A percentile compares a stretch with the other conserved stretches of the same genome.
These are phyloP conservation scores for Phodopus roborovskii DNA, from an alignment of 2,113 vertebrate species.

Conservation along the genomic window DNA sequence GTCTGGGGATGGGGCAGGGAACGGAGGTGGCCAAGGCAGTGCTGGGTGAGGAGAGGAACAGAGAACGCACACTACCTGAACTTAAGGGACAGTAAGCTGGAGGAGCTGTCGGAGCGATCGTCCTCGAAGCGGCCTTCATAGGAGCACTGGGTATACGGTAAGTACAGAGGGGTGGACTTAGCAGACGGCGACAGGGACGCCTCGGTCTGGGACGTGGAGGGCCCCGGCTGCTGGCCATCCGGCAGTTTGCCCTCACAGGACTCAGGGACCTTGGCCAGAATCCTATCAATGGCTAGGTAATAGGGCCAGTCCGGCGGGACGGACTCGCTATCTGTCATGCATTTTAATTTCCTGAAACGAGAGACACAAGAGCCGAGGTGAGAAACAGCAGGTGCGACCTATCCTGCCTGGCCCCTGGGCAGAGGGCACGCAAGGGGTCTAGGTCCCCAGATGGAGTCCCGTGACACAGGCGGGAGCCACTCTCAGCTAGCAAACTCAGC, in stretches of 20 bases:
- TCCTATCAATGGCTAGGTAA: conserved; percentile 96
- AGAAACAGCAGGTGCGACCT: conserved; percentile 53
- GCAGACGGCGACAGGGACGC: conserved; percentile 89
- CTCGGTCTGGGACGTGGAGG: conserved; percentile 93
- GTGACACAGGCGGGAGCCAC: not conserved
- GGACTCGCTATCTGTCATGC: conserved; percentile 89
- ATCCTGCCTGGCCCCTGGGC: not conserved
- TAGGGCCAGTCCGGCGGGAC: conserved; percentile 96
- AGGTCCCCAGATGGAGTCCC: not conserved
- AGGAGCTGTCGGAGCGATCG: conserved; percentile 89
- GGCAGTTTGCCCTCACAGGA: conserved; percentile 90
- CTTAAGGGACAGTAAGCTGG: conserved; percentile 90
- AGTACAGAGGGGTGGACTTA: conserved; percentile 91
- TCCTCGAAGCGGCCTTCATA: conserved; percentile 95
- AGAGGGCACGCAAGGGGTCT: not conserved
- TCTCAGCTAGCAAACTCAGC: not conserved
- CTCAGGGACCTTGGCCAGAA: conserved; percentile 94
- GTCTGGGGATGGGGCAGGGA: not conserved
- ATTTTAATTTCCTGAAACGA: conserved; percentile 93
- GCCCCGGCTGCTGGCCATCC: conserved; percentile 90
- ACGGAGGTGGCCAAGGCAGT: not conserved
- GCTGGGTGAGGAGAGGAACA: not conserved
- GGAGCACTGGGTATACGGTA: conserved; percentile 95
- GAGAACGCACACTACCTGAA: conserved; percentile 83
- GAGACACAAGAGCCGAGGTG: conserved; percentile 82